phyloP scores from a whole-genome alignment of 2,113 vertebrate species.

The Reinhardtius hippoglossoides region DNA sequence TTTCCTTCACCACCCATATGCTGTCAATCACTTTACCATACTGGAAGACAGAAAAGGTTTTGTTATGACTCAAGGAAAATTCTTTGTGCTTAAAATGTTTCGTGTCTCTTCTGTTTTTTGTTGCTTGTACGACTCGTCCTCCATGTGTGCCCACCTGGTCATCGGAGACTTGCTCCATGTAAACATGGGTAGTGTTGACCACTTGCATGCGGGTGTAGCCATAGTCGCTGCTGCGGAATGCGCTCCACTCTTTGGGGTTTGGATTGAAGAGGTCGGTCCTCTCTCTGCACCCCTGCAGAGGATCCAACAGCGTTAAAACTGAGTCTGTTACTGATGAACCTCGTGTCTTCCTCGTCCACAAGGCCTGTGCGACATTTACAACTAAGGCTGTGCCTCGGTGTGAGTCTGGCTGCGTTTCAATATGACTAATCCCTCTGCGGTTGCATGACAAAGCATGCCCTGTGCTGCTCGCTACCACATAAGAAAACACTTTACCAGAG shows the following conservation, averaged over 20 bases:
- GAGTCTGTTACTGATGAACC: conserved; percentile 14
- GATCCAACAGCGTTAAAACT: conserved; percentile 17
- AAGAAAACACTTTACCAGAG: conserved; percentile 55
- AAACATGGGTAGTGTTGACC: conserved; percentile 85
- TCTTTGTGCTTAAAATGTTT: conserved; percentile 3
- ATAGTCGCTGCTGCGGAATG: conserved; percentile 86
- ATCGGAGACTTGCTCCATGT: conserved; percentile 91
- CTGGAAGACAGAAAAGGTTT: conserved; percentile 75
- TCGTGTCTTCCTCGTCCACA: conserved; percentile 16
- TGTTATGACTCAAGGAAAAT: conserved; percentile 4
- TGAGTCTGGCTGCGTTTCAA: conserved; percentile 43
- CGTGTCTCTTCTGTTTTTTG: neutral
- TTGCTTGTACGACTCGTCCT: neutral
- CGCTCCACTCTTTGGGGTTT: conserved; percentile 87
- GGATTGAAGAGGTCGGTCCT: conserved; percentile 84
- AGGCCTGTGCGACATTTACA: conserved; percentile 56
- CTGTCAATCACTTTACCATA: conserved; percentile 89
- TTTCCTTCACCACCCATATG: conserved; percentile 87
- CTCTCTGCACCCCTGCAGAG: conserved; percentile 87
- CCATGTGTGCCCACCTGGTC: conserved; percentile 84
- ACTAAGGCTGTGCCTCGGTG: conserved; percentile 48
- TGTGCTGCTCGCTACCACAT: conserved; percentile 59
- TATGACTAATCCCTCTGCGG: conserved; percentile 67
- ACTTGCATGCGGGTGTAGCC: conserved; percentile 88
- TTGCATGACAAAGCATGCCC: conserved; percentile 51